Evolutionary conservation across 2,888 invertebrate species (phyloP), one percentile per base, ranked within the genome.

Genomic region (Pammene aurita): DNA sequence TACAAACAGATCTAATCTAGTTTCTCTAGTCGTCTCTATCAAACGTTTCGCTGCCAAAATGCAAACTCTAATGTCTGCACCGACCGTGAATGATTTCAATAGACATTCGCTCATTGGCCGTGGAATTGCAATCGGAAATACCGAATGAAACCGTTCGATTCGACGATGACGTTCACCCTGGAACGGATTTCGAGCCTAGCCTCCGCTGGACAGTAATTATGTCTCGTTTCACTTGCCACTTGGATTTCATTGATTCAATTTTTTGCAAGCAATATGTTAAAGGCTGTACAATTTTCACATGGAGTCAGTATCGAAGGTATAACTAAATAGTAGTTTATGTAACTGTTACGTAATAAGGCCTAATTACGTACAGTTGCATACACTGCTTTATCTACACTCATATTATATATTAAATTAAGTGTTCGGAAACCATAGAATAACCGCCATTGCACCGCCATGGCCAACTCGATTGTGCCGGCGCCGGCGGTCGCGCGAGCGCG

Each of bases 61-160:
- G 13, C 34, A 60, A 65, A 65, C 65, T 60, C 65, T 42, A 64
- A 54, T 34, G 50, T 56, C 41, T 42, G 60, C 35, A 48, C 55
- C 66, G 50, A 48, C 70, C 62, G 57, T 66, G 66, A 61, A 56
- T 66, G 66, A 66, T 75, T 76, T 72, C 75, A 74, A 75, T 77
- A 74, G 65, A 70, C 69, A 61, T 70, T 70, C 69, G 56, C 66
- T 66, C 56, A 85, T 85, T 86, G 81, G 80, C 80, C 78, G 76
- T 78, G 80, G 84, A 83, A 87, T 84, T 83, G 84, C 84, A 84
- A 80, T 81, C 82, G 86, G 88, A 87, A 88, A 87, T 87, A 83
- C 82, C 82, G 80, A 84, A 85, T 88, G 84, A 87, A 84, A 85
- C 80, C 79, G 77, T 77, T 78, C 83, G 85, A 88, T 86, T 87